A percentile compares a stretch with the other conserved stretches of the same genome.
Evolutionary conservation across 53 echinoderm and acorn worm genomes (phyloP).

Genomic region (Patiria pectinifera): DNA sequence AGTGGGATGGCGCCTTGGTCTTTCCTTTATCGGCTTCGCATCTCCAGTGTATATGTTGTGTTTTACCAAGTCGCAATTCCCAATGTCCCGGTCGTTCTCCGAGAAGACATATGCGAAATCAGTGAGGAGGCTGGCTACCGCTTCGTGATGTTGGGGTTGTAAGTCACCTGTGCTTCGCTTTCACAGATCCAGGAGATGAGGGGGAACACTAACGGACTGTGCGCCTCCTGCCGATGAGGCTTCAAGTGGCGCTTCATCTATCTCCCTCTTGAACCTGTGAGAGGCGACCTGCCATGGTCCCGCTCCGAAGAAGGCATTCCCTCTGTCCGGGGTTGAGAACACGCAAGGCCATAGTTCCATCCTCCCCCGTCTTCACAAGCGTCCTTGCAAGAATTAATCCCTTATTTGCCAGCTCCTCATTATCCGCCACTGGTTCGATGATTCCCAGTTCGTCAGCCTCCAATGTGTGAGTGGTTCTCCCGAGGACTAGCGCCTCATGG

Average conservation of each 20-base stretch:
- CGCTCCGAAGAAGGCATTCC: too few relatives aligned
- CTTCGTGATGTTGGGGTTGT: background rate
- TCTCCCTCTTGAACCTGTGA: background rate
- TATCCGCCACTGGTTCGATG: too few relatives aligned
- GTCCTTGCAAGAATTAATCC: background rate
- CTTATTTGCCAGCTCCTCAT: background rate
- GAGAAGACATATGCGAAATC: conserved; percentile 14
- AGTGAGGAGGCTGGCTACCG: background rate
- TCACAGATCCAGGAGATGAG: background rate
- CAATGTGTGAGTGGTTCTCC: background rate
- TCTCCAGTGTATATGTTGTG: too few relatives aligned
- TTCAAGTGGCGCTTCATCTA: background rate
- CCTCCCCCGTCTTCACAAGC: background rate
- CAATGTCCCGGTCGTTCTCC: too few relatives aligned
- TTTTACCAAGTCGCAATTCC: too few relatives aligned
- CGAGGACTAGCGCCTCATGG: background rate
- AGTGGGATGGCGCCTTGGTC: too few relatives aligned
- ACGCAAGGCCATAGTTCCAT: background rate
- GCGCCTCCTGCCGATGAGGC: background rate
- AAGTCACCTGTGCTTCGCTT: background rate
- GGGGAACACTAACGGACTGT: background rate
- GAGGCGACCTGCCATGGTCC: background rate
- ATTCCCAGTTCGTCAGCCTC: background rate
- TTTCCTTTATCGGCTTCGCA: too few relatives aligned
- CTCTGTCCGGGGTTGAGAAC: background rate